phyloP scores from a whole-genome alignment of 2,797 vertebrate genomes.

The Eleutherodactylus coqui region DNA sequence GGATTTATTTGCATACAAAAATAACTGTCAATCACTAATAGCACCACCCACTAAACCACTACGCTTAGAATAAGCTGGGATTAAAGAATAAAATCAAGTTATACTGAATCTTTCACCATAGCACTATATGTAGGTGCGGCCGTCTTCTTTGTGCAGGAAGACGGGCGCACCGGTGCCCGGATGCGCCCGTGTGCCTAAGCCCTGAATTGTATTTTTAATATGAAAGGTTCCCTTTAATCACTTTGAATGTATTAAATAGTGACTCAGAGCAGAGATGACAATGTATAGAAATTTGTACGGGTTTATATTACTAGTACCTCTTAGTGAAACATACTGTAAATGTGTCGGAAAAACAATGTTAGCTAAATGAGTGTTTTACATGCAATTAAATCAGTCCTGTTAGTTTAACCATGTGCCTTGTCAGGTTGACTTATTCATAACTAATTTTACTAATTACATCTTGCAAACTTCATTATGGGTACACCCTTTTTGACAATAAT shows the following conservation, averaged over 20 bases:
- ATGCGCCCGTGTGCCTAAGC: no score
- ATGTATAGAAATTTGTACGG: background rate
- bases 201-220: no score
- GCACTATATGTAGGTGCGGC: no score
- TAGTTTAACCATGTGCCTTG: background rate
- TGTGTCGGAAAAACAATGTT: background rate
- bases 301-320: background rate
- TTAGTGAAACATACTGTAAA: background rate
- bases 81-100: no score
- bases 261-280: background rate
- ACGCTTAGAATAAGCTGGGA: no score
- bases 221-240: no score
- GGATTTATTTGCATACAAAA: no score
- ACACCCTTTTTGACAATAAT: conserved; percentile 10
- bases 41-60: no score
- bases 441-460: conserved; percentile 5
- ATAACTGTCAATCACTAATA: no score
- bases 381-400: background rate
- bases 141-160: no score
- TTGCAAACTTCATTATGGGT: background rate
- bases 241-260: background rate
- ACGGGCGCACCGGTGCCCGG: no score
- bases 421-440: background rate
- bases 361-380: background rate
- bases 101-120: no score